Conservation (phyloP, 1,140 invertebrate species). For the Nasonia longicornis region DNA sequence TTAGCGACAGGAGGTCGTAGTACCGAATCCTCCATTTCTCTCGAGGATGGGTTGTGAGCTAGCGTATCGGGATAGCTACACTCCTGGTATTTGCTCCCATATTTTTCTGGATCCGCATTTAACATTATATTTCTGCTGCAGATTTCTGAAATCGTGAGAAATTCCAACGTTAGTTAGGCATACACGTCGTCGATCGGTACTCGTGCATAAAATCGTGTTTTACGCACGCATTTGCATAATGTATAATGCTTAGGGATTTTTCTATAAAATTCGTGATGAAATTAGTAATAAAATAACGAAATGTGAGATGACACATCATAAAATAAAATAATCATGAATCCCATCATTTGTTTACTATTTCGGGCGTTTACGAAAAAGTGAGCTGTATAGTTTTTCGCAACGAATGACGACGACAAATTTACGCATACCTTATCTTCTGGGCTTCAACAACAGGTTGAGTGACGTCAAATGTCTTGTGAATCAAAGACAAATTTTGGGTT, state of each 20-base stretch:
- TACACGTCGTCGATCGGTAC: too few species aligned
- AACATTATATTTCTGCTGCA: neutral
- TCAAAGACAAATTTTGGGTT: slow-evolving; percentile 9
- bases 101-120: neutral
- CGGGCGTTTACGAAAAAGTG: too few species aligned
- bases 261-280: too few species aligned
- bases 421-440: neutral
- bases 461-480: neutral
- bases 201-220: too few species aligned
- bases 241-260: too few species aligned
- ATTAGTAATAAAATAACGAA: too few species aligned
- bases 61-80: neutral
- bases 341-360: too few species aligned
- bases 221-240: too few species aligned
- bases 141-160: neutral
- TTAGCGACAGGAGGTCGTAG: slow-evolving; percentile 51
- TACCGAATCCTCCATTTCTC: slow-evolving; percentile 2
- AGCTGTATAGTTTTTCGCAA: too few species aligned
- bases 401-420: neutral
- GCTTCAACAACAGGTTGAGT: neutral
- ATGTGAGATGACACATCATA: too few species aligned
- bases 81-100: neutral
- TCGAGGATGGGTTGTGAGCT: neutral
- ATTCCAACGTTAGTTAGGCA: too few species aligned
- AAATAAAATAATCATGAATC: too few species aligned